These are phyloP conservation scores for Galago senegalensis DNA, from an alignment of 2,797 vertebrate genomes.

Conservation along the genomic window DNA sequence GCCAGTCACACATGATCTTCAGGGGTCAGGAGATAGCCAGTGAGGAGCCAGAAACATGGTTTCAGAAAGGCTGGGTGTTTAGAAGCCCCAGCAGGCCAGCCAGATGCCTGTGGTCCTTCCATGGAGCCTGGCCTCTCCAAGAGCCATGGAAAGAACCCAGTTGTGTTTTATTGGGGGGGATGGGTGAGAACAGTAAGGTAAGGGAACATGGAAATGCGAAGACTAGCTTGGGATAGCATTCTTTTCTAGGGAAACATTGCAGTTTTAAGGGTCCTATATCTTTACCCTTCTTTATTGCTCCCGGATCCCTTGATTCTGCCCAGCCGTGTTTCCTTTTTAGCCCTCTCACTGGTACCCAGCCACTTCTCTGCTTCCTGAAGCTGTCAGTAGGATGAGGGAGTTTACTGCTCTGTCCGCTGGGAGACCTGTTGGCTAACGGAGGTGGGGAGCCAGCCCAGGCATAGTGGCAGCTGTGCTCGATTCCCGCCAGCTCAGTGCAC, in stretches of 20 bases:
- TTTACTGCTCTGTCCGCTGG: slow-evolving; percentile 64
- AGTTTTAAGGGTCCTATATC: background rate
- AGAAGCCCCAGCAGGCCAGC: background rate
- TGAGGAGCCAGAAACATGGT: background rate
- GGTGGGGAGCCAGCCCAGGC: slow-evolving; percentile 62
- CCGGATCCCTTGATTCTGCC: background rate
- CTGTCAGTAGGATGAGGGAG: slow-evolving; percentile 77
- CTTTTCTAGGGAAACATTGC: background rate
- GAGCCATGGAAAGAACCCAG: background rate
- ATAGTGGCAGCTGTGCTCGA: slow-evolving; percentile 82
- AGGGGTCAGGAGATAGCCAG: background rate
- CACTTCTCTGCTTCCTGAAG: slow-evolving; percentile 69
- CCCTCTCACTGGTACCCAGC: slow-evolving; percentile 61
- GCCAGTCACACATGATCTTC: background rate
- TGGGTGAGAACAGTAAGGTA: too few relatives aligned
- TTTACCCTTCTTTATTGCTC: background rate
- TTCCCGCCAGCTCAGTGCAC: slow-evolving; percentile 77
- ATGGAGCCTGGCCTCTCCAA: background rate
- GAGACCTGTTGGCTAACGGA: slow-evolving; percentile 86
- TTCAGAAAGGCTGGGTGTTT: background rate
- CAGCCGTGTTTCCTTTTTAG: slow-evolving; percentile 30
- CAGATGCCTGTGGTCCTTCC: background rate
- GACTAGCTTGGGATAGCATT: background rate
- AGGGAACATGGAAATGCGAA: background rate
- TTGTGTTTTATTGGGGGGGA: background rate